A percentile compares a stretch with the other conserved stretches of the same genome.
Evolutionary conservation across 2,113 vertebrate species (phyloP).

Genomic region (Cygnus buccinator): DNA sequence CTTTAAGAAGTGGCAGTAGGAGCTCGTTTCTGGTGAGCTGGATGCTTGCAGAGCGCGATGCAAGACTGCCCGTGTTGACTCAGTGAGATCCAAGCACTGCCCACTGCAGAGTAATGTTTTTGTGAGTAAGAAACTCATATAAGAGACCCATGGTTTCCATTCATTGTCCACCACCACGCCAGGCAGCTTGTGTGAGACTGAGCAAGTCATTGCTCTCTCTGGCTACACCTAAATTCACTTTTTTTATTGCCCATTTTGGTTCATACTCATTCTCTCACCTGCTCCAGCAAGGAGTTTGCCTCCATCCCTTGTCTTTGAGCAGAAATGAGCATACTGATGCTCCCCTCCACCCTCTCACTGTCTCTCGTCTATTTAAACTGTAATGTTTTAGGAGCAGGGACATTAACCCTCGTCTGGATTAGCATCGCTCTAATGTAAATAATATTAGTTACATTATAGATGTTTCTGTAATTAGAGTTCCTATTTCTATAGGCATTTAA

Average conservation of each 20-base stretch:
- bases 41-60: background rate
- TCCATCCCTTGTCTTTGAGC: slow-evolving; percentile 7
- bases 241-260: slow-evolving; percentile 22
- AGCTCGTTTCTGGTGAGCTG: background rate
- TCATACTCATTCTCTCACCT: background rate
- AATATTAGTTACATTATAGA: slow-evolving; percentile 74
- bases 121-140: slow-evolving; percentile 1
- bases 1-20: background rate
- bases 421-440: slow-evolving; percentile 63
- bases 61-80: background rate
- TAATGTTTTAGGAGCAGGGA: slow-evolving; percentile 68
- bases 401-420: slow-evolving; percentile 63
- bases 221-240: slow-evolving; percentile 5
- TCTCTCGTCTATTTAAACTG: slow-evolving; percentile 63
- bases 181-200: background rate
- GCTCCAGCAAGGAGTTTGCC: background rate
- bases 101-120: background rate
- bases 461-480: slow-evolving; percentile 70
- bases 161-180: background rate
- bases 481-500: slow-evolving; percentile 68
- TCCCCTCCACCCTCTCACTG: background rate
- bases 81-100: background rate
- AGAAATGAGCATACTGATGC: slow-evolving; percentile 1
- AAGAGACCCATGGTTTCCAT: background rate
- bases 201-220: background rate